Evolutionary conservation across 1,140 invertebrate species (phyloP).

Genomic region (Sarcophaga peregrina): DNA sequence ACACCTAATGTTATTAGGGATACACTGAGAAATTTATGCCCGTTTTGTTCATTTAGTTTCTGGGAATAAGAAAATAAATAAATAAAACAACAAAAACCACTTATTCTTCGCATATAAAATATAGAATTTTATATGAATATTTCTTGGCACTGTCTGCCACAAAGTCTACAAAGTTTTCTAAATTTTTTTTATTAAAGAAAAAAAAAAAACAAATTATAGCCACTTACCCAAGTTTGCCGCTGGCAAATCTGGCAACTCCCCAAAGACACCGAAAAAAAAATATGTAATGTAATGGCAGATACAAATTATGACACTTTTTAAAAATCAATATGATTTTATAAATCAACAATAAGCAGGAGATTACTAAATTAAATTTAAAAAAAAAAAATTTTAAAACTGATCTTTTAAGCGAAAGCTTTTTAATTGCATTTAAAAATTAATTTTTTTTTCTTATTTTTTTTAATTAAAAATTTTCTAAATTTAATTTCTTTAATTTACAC

Average conservation of each 20-base stretch:
- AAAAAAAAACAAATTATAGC: background rate
- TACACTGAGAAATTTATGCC: too few species aligned
- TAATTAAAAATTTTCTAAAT: background rate
- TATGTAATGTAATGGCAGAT: background rate
- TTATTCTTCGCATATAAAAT: too few species aligned
- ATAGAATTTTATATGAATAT: background rate
- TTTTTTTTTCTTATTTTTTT: background rate
- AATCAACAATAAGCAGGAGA: too few species aligned
- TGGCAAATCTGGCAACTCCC: conserved; percentile 34
- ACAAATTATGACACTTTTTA: background rate
- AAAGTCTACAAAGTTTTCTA: conserved; percentile 33
- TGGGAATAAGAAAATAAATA: too few species aligned
- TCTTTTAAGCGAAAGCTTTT: too few species aligned
- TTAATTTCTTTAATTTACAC: background rate
- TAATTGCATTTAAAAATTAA: too few species aligned
- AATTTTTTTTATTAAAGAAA: background rate
- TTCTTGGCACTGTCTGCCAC: conserved; percentile 36
- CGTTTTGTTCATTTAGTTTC: too few species aligned
- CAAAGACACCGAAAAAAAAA: background rate
- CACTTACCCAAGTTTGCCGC: conserved; percentile 33
- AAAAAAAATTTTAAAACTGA: too few species aligned
- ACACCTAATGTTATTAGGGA: too few species aligned
- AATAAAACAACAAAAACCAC: too few species aligned
- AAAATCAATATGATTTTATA: too few species aligned
- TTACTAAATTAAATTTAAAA: too few species aligned